Conservation (phyloP, 2,888 invertebrate genomes). For the Nezara viridula region DNA sequence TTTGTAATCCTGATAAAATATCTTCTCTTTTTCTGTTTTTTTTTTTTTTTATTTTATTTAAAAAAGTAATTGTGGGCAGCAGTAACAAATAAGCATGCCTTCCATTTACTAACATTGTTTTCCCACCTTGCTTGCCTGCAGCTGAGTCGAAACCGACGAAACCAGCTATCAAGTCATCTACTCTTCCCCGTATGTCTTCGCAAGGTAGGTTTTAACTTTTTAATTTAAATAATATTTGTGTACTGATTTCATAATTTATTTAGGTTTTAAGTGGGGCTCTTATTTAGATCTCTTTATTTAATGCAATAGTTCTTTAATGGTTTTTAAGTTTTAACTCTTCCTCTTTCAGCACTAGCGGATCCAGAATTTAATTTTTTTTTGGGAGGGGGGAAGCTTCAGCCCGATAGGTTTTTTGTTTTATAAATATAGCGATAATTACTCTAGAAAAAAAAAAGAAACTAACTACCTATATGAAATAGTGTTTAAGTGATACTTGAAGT, state of each 20-base stretch:
- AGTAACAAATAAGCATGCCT: conserved; percentile 53
- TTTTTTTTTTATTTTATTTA: not conserved
- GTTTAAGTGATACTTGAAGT: no score
- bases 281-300: not conserved
- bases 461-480: no score
- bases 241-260: not conserved
- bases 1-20: not conserved
- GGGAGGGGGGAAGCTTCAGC: no score
- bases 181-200: conserved; percentile 92
- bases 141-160: conserved; percentile 95
- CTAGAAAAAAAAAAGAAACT: no score
- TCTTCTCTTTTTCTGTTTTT: no score
- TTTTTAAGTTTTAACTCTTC: not conserved
- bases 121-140: conserved; percentile 68
- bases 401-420: no score
- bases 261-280: not conserved
- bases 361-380: no score
- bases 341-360: not conserved
- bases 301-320: not conserved
- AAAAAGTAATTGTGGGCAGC: conserved; percentile 33
- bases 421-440: no score
- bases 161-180: conserved; percentile 96
- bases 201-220: conserved; percentile 80
- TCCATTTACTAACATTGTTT: conserved; percentile 59
- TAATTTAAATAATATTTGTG: not conserved